Evolutionary conservation across 2,797 vertebrate species (phyloP), one percentile per base, ranked within the genome.

Genomic region (Vireo griseus): DNA sequence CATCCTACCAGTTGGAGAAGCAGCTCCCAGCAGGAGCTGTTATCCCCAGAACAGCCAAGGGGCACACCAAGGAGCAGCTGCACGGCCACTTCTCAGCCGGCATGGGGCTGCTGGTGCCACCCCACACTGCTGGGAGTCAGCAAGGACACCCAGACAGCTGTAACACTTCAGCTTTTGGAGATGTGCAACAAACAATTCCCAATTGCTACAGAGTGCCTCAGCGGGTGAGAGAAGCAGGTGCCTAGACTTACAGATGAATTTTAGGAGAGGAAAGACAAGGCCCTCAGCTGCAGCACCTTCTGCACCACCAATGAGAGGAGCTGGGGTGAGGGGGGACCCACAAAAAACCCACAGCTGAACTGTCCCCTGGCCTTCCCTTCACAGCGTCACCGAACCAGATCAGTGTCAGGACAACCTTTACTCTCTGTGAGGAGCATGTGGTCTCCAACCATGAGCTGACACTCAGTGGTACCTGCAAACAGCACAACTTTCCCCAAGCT

Each of bases 151-250:
- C 42, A 8, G 31, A 31, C 24, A 37, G 54, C 3, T 77, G 10
- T 5, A n/a, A 15, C 42, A 16, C 37, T 22, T 22, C 31, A 19
- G 0, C 48, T 28, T 22, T 5, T 40, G 47, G 22, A 61, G 37
- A 26, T 10, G 50, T 7, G 6, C 48, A 78, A 28, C 57, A 65
- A 31, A 31, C 33, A 35, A 24, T 8, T 55, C 37, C 35, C 62
- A 61, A 2, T 3, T 40, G 50, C 20, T 18, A 21, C 2, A 51
- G 37, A 54, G 24, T 4, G 22, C 33, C 63, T 48, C 51, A 20
- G 52, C 1, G 2, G n/a, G 58, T 1, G 1, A 50, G 26, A 66
- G 5, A 20, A 8, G 3, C 1, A 21, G 8, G 11, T 16, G 28
- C 15, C 42, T 5, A 6, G 54, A 48, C 18, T 21, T 5, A 31